Conservation (phyloP, 1,140 invertebrate genomes). For the Drosophila sproati region DNA sequence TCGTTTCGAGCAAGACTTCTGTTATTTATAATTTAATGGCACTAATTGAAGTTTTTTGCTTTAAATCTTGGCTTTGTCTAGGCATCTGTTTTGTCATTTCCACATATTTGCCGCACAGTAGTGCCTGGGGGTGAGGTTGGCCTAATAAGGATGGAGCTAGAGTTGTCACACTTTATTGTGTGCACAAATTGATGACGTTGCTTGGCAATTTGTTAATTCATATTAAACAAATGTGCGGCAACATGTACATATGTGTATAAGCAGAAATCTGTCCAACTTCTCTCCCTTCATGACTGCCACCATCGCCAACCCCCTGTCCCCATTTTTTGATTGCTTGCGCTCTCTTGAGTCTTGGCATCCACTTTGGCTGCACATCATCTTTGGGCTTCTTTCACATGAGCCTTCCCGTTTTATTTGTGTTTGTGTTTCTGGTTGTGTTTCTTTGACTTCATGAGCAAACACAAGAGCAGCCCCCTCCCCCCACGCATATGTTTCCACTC, state of each 20-base stretch:
- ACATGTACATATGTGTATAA: conserved; percentile 3
- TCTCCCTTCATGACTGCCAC: too few relatives aligned
- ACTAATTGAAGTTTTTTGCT: conserved; percentile 30
- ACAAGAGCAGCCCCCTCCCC: conserved; percentile 1
- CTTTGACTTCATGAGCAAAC: conserved; percentile 59
- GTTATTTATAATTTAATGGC: conserved; percentile 18
- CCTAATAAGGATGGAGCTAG: neutral
- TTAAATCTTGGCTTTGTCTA: conserved; percentile 20
- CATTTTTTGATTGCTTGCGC: neutral
- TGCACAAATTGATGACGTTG: conserved; percentile 49
- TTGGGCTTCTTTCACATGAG: conserved; percentile 39
- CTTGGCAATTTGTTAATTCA: conserved; percentile 64
- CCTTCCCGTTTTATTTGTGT: conserved; percentile 52
- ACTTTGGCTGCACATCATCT: conserved; percentile 34
- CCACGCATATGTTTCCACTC: neutral
- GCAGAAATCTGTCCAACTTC: neutral
- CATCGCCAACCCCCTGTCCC: too few relatives aligned
- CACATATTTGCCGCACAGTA: neutral
- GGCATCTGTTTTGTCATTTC: conserved; percentile 1
- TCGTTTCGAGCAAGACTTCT: neutral
- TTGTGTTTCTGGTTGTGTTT: conserved; percentile 31
- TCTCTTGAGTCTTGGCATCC: neutral
- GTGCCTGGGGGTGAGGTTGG: neutral
- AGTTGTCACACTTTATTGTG: conserved; percentile 7
- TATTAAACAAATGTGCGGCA: conserved; percentile 50